Conservation (phyloP, 1,140 invertebrate species). For the Drosophila takahashii region DNA sequence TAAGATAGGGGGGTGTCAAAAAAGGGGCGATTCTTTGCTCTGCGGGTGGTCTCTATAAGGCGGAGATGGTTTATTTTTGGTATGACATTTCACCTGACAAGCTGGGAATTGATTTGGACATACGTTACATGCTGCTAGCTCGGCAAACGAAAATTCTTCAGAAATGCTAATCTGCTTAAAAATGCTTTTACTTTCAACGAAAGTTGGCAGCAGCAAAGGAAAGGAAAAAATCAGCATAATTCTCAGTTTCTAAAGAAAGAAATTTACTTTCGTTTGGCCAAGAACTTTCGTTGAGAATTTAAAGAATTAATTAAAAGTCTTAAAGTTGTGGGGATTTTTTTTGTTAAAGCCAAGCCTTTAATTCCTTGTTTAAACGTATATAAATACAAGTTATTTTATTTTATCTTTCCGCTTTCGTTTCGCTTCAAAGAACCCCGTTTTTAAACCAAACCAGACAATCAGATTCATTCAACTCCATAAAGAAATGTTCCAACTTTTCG, state of each 20-base stretch:
- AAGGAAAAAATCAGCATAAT: not conserved
- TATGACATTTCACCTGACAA: slow-evolving; percentile 1
- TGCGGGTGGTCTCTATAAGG: slow-evolving; percentile 14
- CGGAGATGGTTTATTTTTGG: slow-evolving; percentile 1
- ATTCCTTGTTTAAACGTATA: not conserved
- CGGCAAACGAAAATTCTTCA: not conserved
- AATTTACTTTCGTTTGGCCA: slow-evolving; percentile 17
- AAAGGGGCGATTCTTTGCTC: slow-evolving; percentile 19
- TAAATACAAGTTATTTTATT: slow-evolving; percentile 8
- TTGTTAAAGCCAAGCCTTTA: not conserved
- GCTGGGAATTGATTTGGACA: slow-evolving; percentile 7
- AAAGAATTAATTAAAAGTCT: too few species aligned
- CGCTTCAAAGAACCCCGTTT: slow-evolving; percentile 3
- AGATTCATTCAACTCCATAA: slow-evolving; percentile 45
- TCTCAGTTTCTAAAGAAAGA: slow-evolving; percentile 19
- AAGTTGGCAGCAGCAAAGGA: not conserved
- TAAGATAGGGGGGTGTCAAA: slow-evolving; percentile 8
- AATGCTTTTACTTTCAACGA: slow-evolving; percentile 20
- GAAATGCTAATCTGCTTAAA: slow-evolving; percentile 15
- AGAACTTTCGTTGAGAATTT: slow-evolving; percentile 43
- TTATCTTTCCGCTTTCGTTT: slow-evolving; percentile 47
- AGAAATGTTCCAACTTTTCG: slow-evolving; percentile 42
- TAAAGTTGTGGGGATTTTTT: slow-evolving; percentile 4
- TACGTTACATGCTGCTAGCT: not conserved
- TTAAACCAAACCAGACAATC: slow-evolving; percentile 33